phyloP scores from a whole-genome alignment of 2,888 invertebrate species.

The Anagyrus pseudococci region DNA sequence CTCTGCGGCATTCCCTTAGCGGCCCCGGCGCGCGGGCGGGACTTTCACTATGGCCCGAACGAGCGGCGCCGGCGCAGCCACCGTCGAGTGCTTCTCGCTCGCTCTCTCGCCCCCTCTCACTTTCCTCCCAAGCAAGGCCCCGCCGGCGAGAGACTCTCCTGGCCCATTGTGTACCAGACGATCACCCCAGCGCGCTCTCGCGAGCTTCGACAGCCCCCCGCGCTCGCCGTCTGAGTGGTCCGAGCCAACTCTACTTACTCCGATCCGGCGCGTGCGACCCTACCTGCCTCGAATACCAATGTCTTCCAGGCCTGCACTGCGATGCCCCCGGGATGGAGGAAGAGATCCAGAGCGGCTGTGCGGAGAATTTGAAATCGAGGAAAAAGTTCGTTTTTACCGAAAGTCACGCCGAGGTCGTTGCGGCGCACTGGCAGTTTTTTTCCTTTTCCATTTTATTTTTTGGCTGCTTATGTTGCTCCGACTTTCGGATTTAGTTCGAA shows the following conservation, averaged over 20 bases:
- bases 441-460: neutral
- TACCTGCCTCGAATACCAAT: too few species aligned
- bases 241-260: too few species aligned
- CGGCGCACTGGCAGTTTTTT: too few species aligned
- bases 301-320: too few species aligned
- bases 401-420: too few species aligned
- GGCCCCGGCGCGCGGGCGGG: slow-evolving; percentile 1
- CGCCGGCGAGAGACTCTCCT: neutral
- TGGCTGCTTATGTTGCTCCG: neutral
- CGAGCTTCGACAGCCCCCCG: neutral
- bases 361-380: too few species aligned
- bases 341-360: too few species aligned
- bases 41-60: slow-evolving; percentile 26
- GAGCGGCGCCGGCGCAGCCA: slow-evolving; percentile 16
- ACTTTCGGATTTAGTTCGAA: neutral
- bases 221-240: neutral
- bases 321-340: too few species aligned
- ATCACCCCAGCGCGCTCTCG: neutral
- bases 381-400: too few species aligned
- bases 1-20: neutral
- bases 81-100: neutral
- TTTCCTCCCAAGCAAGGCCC: neutral
- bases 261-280: too few species aligned
- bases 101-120: neutral
- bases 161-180: neutral